Percentiles rank a stretch among this genome's conserved stretches.
Conservation (phyloP, 2,113 vertebrate species). For the Garra rufa region DNA sequence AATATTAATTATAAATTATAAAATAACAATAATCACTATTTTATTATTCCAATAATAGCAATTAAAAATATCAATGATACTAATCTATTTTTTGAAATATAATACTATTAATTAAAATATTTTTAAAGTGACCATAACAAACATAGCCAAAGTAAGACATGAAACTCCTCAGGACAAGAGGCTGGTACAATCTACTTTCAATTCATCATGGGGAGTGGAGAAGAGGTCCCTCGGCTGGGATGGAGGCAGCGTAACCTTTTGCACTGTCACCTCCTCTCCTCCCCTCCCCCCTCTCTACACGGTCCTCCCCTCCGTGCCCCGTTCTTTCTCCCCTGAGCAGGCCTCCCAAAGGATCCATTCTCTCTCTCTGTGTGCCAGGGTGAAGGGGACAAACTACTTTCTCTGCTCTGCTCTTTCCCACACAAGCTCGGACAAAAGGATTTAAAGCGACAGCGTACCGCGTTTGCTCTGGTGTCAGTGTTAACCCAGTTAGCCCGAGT, state of each 20-base stretch:
- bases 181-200: slow-evolving; percentile 13
- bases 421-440: slow-evolving; percentile 53
- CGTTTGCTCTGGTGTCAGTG: slow-evolving; percentile 8
- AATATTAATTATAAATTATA: no score
- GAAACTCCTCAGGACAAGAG: slow-evolving; percentile 16
- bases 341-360: slow-evolving; percentile 57
- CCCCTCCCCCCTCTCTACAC: not conserved
- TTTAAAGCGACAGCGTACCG: slow-evolving; percentile 56
- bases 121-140: not conserved
- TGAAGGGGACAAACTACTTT: slow-evolving; percentile 61
- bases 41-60: no score
- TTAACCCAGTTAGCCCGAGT: slow-evolving; percentile 33
- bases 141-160: not conserved
- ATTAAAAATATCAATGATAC: no score
- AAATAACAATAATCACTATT: no score
- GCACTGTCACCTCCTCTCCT: slow-evolving; percentile 43
- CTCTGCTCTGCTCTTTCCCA: slow-evolving; percentile 57
- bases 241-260: slow-evolving; percentile 46
- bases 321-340: slow-evolving; percentile 36
- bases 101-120: no score
- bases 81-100: no score
- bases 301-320: not conserved
- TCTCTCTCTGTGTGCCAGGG: slow-evolving; percentile 45
- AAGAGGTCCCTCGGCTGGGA: slow-evolving; percentile 39
- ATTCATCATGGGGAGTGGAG: slow-evolving; percentile 33